Percentiles rank a stretch among this genome's conserved stretches.
These are phyloP conservation scores for Trissolcus brochymenae DNA, from an alignment of 2,888 invertebrate species.

Conservation along the genomic window DNA sequence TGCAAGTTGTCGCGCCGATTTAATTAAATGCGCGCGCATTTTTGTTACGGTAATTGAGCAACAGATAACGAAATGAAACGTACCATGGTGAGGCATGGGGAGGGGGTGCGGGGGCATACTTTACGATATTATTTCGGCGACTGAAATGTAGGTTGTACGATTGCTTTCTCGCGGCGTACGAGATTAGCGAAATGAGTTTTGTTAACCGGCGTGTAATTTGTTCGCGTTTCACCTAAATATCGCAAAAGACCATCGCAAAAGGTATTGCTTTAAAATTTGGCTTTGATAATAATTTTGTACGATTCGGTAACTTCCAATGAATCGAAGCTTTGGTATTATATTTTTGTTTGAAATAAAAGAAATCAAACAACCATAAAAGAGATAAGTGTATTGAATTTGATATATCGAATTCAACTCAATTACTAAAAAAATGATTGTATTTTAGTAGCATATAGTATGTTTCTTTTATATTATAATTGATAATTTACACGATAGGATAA, in stretches of 20 bases:
- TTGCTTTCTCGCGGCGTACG: slow-evolving; percentile 36
- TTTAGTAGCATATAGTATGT: too few species aligned
- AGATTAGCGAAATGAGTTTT: slow-evolving; percentile 55
- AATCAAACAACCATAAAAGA: too few species aligned
- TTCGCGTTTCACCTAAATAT: slow-evolving; percentile 32
- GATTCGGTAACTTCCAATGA: neutral
- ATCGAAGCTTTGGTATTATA: neutral
- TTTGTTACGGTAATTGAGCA: slow-evolving; percentile 28
- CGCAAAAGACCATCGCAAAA: slow-evolving; percentile 11
- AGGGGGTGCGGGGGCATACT: slow-evolving; percentile 5
- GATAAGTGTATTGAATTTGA: too few species aligned
- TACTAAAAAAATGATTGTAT: too few species aligned
- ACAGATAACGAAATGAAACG: slow-evolving; percentile 38
- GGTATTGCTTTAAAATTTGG: neutral
- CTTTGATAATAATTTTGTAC: neutral
- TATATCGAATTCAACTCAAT: too few species aligned
- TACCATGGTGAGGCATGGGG: too few species aligned
- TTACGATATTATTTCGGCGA: slow-evolving; percentile 29
- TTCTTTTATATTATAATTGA: too few species aligned
- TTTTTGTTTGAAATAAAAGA: neutral
- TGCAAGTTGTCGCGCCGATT: slow-evolving; percentile 34
- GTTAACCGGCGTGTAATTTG: slow-evolving; percentile 52
- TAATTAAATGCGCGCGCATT: slow-evolving; percentile 30
- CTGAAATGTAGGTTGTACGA: slow-evolving; percentile 34
- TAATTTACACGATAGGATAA: too few species aligned